phyloP scores from a whole-genome alignment of 2,797 vertebrate genomes.

The Tiaroga cobitis region DNA sequence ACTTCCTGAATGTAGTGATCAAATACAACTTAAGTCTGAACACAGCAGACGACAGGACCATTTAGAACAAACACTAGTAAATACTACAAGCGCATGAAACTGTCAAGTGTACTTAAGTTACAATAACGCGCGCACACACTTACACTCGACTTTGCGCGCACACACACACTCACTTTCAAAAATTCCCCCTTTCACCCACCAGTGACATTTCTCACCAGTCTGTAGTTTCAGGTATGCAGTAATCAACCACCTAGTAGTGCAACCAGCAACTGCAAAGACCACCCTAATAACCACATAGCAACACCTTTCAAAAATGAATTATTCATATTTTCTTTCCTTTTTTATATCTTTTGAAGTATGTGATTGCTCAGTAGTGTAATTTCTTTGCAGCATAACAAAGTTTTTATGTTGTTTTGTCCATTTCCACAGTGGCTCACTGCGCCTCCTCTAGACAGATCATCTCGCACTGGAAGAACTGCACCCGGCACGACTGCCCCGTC shows the following conservation, averaged over 20 bases:
- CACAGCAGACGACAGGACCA: too few relatives aligned
- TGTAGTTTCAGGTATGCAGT: background rate
- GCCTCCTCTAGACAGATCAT: conserved; percentile 99
- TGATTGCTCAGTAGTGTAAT: background rate
- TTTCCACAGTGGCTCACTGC: conserved; percentile 86
- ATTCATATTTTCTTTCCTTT: background rate
- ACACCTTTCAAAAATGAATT: background rate
- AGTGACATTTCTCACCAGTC: background rate
- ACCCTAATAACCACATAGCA: background rate
- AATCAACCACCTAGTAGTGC: background rate
- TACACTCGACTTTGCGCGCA: too few relatives aligned
- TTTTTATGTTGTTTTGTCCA: background rate
- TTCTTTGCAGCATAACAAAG: background rate
- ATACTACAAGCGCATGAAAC: too few relatives aligned
- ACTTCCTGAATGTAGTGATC: too few relatives aligned
- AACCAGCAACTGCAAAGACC: background rate
- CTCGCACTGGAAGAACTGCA: conserved; percentile 99
- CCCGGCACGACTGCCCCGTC: conserved; percentile 96
- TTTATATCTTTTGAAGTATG: background rate
- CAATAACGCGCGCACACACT: too few relatives aligned
- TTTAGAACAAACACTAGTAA: too few relatives aligned
- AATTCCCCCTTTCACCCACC: background rate
- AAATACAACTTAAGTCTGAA: too few relatives aligned
- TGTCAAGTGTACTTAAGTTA: too few relatives aligned
- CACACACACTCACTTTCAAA: too few relatives aligned